These are phyloP conservation scores for Simalia tracyae DNA, from an alignment of 2,797 vertebrate species.

Conservation along the genomic window DNA sequence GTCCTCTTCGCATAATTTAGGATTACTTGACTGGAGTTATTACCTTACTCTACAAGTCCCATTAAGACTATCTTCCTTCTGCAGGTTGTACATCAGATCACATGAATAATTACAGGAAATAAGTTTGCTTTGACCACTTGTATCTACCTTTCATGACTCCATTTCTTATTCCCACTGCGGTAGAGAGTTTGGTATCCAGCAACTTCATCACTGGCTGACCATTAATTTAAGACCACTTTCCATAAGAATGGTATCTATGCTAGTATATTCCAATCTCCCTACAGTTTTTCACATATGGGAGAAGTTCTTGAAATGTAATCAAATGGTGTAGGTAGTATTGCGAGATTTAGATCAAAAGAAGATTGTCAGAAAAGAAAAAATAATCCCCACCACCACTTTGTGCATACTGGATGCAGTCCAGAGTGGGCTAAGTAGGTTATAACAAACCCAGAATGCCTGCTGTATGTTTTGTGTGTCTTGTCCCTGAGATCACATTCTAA, in stretches of 20 bases:
- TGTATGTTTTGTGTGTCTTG: neutral
- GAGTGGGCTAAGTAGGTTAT: neutral
- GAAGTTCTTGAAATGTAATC: neutral
- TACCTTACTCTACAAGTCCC: neutral
- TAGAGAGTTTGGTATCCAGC: neutral
- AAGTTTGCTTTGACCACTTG: neutral
- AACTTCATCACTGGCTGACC: neutral
- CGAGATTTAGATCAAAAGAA: neutral
- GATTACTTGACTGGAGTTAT: neutral
- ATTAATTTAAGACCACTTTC: neutral
- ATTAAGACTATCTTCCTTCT: neutral
- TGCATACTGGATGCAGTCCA: neutral
- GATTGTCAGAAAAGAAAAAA: neutral
- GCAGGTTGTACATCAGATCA: neutral
- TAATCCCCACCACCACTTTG: neutral
- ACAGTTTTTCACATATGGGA: neutral
- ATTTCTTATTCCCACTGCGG: neutral
- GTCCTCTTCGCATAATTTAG: neutral
- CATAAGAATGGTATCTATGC: neutral
- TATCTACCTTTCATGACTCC: neutral
- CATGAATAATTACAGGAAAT: neutral
- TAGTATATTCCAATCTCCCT: neutral
- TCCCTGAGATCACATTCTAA: neutral
- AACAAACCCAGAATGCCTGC: neutral
- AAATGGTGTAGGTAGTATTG: neutral